These are phyloP conservation scores for Microplitis deprimator DNA, from an alignment of 2,888 invertebrate species.

Conservation along the genomic window DNA sequence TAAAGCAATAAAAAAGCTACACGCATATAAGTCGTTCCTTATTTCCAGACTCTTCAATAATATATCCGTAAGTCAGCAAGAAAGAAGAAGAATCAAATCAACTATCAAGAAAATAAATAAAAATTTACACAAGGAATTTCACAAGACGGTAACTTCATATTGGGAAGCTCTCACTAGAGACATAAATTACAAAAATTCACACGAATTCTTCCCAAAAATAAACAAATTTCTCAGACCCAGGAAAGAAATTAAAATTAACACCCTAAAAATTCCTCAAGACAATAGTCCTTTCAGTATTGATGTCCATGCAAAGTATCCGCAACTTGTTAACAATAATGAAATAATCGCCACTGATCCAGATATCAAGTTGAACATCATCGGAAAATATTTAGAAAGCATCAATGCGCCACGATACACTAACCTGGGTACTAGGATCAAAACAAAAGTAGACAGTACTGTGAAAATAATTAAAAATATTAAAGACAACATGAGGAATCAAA, in stretches of 20 bases:
- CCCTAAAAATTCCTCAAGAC: constrained; percentile 16
- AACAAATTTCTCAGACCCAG: constrained; percentile 15
- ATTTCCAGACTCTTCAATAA: neutral
- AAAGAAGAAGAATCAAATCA: constrained; percentile 17
- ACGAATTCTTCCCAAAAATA: constrained; percentile 29
- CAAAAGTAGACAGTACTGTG: constrained; percentile 7
- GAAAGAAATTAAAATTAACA: constrained; percentile 6
- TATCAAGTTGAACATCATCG: constrained; percentile 27
- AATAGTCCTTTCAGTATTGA: neutral
- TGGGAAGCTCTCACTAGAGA: constrained; percentile 17
- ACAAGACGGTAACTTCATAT: constrained; percentile 24
- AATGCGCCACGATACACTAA: constrained; percentile 39
- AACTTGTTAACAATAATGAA: constrained; percentile 6
- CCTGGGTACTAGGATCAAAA: neutral
- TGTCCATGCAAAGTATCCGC: neutral
- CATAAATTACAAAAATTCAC: constrained; percentile 23
- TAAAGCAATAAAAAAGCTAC: constrained; percentile 30
- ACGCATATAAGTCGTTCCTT: constrained; percentile 28
- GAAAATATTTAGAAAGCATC: constrained; percentile 31
- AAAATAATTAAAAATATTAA: neutral
- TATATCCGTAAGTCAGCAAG: constrained; percentile 13
- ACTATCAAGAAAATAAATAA: constrained; percentile 23
- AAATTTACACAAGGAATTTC: constrained; percentile 26
- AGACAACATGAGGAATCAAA: neutral
- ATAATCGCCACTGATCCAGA: constrained; percentile 16